Evolutionary conservation across 2,113 vertebrate species (phyloP), one percentile per base, ranked within the genome.

Genomic region (Campylomormyrus numenius): DNA sequence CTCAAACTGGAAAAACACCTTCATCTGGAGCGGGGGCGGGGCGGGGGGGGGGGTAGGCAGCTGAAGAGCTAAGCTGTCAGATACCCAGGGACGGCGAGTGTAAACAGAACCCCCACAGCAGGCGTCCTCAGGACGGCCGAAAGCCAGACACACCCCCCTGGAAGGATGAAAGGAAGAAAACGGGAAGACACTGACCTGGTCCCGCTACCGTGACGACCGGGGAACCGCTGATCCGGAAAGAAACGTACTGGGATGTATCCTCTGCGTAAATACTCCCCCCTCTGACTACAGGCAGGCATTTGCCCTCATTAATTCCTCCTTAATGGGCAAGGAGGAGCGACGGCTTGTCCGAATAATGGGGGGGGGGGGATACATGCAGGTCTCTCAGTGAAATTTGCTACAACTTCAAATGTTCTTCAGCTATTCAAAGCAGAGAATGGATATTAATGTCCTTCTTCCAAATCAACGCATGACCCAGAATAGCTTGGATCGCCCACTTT

Each of bases 1-100:
- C 19, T 90, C 45, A 87, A 90, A 52, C 17, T 70, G 56, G 56
- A 50, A 87, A 70, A 48, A 85, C 35, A 74, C 27, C 58, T 74
- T 39, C 19, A 31, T 85, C 84, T 39, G 52, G 35, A 58, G 50
- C 3, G 80, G 19, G 52, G 8, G 39, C 0, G 77, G 31, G 52
- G 62, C 3, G 10, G n/a, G 56, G 17, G 19, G 52, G 49, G 50
- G 21, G 7, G 19, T 0, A 56, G 53, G 48, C 21, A 89, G 88
- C 31, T 74, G 52, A 45, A 52, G 89, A n/a, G 89, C 19, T 84
- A 27, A 56, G 52, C 39, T 27, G 53, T 89, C 39, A 53, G 39
- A 27, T 56, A 89, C 11, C 10, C 49, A 21, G 10, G 66, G 42
- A 24, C 9, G 5, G 6, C 0, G 62, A 21, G 39, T n/a, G 31